Evolutionary conservation across 2,797 vertebrate species (phyloP), one percentile per base, ranked within the genome.

Genomic region (Chiloscyllium punctatum): DNA sequence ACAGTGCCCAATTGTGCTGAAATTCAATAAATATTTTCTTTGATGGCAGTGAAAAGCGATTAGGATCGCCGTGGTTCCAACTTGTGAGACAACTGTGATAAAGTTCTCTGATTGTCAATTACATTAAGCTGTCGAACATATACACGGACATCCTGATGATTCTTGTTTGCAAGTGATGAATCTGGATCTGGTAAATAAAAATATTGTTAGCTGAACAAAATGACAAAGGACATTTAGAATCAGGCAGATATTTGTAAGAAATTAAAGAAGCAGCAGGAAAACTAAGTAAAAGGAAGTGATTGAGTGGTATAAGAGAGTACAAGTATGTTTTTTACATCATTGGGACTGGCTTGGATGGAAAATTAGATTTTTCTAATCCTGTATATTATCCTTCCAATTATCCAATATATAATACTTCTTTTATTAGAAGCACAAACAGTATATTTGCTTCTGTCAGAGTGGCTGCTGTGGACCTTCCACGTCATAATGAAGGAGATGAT

Each of bases 101-200:
- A 98, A 96, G 98, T 99, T 97, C 99, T 99, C 98, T 99, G 99
- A 98, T 99, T 99, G 98, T 99, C 99, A 96, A 99, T 99, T 97
- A 99, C 98, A 96, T 97, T 98, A 97, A 99, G 98, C 97, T 99
- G 99, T 96, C 99, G 98, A 68, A 99, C 98, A 68, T 99, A 99
- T 96, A 97, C 98, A 96, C 98, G 98, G 96, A 99, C 98, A 62
- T 99, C 99, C 96, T 98, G 98, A 97, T 99, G 99, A 97, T 98
- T 99, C 98, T 99, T 99, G 97, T 97, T 98, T 96, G 98, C 97
- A 96, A 98, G 98, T 95, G 98, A 98, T 92, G 98, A 98, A 68
- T 99, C 99, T 25, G 98, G 98, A 97, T 97, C 99, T 99, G 96
- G 97, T 96, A 79, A 69, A 33, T 25, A 68, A 51, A 96, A 95